Percentiles rank a stretch among this genome's conserved stretches.
Conservation (phyloP, 1,140 invertebrate species). For the Mizuhopecten yessoensis region DNA sequence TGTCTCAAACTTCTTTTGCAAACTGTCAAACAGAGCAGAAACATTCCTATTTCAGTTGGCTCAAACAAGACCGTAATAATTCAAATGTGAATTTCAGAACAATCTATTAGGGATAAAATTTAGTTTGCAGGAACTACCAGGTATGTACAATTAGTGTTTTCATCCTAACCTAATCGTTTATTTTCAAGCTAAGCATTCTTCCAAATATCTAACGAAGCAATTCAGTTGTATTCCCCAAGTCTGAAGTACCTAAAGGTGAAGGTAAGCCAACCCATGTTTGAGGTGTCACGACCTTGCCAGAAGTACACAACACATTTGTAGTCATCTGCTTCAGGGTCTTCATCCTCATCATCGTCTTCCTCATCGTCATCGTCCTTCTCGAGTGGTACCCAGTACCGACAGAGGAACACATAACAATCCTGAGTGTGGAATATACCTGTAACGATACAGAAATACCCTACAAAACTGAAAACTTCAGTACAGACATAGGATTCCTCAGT, state of each 20-base stretch:
- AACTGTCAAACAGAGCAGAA: conserved; percentile 84
- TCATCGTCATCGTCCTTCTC: conserved; percentile 85
- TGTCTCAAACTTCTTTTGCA: conserved; percentile 98
- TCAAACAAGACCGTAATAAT: neutral
- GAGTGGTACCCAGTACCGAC: conserved; percentile 93
- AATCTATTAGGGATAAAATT: too few species aligned
- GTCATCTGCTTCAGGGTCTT: conserved; percentile 89
- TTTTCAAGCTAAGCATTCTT: too few species aligned
- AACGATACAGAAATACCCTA: conserved; percentile 51
- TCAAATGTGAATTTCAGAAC: too few species aligned
- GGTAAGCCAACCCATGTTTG: conserved; percentile 99
- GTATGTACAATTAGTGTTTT: too few species aligned
- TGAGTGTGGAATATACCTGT: conserved; percentile 93
- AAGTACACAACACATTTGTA: conserved; percentile 99
- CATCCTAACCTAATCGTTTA: too few species aligned
- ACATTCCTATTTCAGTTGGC: neutral
- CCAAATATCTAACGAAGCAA: too few species aligned
- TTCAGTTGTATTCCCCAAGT: neutral
- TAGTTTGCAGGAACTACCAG: too few species aligned
- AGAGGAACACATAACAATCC: conserved; percentile 99
- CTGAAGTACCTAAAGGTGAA: conserved; percentile 94
- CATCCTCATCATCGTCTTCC: conserved; percentile 85
- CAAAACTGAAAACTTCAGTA: too few species aligned
- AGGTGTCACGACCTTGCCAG: conserved; percentile 98
- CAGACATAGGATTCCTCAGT: conserved; percentile 97